Conservation (phyloP, 2,888 invertebrate genomes). For the Clusia tigrina region DNA sequence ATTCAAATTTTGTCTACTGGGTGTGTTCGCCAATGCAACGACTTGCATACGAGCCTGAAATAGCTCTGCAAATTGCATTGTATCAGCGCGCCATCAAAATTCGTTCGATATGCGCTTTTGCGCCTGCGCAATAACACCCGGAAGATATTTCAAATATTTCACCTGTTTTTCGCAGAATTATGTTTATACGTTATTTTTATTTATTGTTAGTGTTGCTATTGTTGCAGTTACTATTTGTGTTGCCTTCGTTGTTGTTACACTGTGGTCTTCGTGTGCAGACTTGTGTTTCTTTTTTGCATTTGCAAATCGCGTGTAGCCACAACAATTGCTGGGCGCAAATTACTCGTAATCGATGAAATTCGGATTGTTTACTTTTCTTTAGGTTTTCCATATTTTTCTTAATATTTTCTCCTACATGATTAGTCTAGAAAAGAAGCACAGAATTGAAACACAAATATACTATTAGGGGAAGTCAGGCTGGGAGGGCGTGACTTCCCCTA, state of each 20-base stretch:
- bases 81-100: too few species aligned
- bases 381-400: neutral
- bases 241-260: neutral
- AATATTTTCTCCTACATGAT: too few species aligned
- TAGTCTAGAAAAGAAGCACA: too few species aligned
- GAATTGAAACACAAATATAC: too few species aligned
- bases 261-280: neutral
- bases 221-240: neutral
- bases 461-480: too few species aligned
- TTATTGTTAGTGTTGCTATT: constrained; percentile 11
- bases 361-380: constrained; percentile 13
- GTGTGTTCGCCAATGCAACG: neutral
- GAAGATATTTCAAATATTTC: constrained; percentile 43
- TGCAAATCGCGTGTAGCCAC: constrained; percentile 16
- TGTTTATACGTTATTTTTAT: constrained; percentile 14
- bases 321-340: constrained; percentile 12
- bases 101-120: neutral
- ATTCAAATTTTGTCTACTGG: too few species aligned
- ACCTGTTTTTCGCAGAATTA: constrained; percentile 38
- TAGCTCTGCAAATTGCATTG: neutral
- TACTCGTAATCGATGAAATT: constrained; percentile 21
- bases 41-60: neutral
- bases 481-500: too few species aligned
- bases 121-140: constrained; percentile 38
- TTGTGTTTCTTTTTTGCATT: neutral